These are phyloP conservation scores for Thysanoteuthis rhombus DNA, from an alignment of 2,888 invertebrate species.

Conservation along the genomic window DNA sequence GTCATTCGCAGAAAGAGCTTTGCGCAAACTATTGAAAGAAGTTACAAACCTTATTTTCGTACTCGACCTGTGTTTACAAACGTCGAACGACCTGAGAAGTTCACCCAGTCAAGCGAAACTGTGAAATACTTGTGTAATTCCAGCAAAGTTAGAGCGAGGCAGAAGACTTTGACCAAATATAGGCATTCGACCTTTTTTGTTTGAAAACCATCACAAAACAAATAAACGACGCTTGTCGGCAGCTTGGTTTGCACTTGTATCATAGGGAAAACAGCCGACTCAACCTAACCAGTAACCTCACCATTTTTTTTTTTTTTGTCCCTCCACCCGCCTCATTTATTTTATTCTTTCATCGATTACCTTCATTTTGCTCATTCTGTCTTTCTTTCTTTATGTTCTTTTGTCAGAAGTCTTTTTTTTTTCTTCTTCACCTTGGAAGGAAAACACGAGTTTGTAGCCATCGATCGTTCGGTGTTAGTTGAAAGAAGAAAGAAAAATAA, in stretches of 20 bases:
- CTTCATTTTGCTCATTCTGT: not conserved
- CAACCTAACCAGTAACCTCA: not conserved
- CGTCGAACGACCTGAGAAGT: not conserved
- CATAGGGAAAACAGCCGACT: not conserved
- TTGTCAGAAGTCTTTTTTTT: not conserved
- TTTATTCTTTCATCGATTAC: not conserved
- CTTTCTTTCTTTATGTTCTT: not conserved
- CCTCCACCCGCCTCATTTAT: not conserved
- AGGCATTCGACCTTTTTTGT: not conserved
- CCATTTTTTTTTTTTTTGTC: not conserved
- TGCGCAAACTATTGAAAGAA: not conserved
- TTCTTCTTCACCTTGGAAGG: not conserved
- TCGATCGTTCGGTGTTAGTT: not conserved
- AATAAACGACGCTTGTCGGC: not conserved
- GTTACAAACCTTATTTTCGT: not conserved
- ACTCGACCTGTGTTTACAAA: not conserved
- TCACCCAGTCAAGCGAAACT: not conserved
- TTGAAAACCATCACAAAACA: not conserved
- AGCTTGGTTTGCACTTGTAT: not conserved
- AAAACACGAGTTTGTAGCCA: not conserved
- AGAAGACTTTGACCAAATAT: not conserved
- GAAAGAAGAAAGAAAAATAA: not conserved
- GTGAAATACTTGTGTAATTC: not conserved
- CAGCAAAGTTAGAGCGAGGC: not conserved
- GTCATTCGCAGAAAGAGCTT: not conserved